A percentile compares a stretch with the other conserved stretches of the same genome.
Evolutionary conservation across 2,113 vertebrate genomes (phyloP).

Genomic region (Neofelis nebulosa): DNA sequence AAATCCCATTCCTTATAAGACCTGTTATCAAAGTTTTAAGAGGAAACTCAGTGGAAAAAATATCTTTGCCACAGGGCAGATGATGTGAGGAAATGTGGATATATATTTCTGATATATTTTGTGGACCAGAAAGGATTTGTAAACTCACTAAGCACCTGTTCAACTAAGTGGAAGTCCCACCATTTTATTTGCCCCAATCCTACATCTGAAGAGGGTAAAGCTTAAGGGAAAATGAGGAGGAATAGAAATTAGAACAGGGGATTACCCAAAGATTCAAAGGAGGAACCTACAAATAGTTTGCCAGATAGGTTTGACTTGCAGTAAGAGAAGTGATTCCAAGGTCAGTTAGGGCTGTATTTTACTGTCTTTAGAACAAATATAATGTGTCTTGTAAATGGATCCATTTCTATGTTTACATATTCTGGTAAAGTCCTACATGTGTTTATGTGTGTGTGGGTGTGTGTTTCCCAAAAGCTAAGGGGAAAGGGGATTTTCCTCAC

Average conservation of each 20-base stretch:
- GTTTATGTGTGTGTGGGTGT: not conserved
- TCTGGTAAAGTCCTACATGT: not conserved
- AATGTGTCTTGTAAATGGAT: not conserved
- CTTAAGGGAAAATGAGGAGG: not conserved
- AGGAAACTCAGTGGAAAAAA: not conserved
- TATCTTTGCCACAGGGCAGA: not conserved
- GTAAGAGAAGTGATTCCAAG: not conserved
- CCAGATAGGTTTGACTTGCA: not conserved
- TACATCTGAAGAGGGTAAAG: not conserved
- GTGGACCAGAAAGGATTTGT: not conserved
- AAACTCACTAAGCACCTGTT: not conserved
- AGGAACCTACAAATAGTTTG: not conserved
- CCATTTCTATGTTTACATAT: not conserved
- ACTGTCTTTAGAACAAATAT: not conserved
- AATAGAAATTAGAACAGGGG: not conserved
- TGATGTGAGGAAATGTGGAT: not conserved
- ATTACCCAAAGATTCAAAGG: not conserved
- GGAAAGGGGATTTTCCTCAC: not conserved
- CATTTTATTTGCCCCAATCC: not conserved
- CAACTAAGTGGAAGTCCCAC: not conserved
- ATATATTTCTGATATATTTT: not conserved
- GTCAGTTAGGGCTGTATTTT: not conserved
- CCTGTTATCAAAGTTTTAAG: not conserved
- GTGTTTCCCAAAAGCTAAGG: slow-evolving; percentile 5
- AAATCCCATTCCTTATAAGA: not conserved